Evolutionary conservation across 1,140 invertebrate genomes (phyloP), one percentile per base, ranked within the genome.

Genomic region (Tribolium castaneum): DNA sequence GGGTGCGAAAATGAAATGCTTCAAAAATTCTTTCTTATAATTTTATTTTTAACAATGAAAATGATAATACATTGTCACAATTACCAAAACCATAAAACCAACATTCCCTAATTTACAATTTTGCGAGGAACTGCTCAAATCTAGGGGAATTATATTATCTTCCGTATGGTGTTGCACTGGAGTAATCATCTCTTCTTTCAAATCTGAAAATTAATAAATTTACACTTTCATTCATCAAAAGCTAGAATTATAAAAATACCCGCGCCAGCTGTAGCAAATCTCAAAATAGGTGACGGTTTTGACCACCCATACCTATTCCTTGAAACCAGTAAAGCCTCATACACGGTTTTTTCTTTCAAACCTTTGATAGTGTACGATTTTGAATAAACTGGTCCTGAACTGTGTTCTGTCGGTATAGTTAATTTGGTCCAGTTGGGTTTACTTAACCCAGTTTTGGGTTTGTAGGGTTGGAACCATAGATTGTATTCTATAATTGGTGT

Each of bases 251-350:
- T 50, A 71, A 77, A 86, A 85, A 85, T 87, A 93, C 91, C 87
- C 82, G 89, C 88, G 54, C 91, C 90, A n/a, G 89, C 87, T 2
- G 92, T 93, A 6, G 91, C 88, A 81, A 94, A 94, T 79, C 89
- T 87, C 49, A 92, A 87, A 22, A 92, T 88, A 12, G 90, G 89
- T 6, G 91, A 93, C 0, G 90, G 89, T 79, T 90, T 89, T 62
- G 92, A 93, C 90, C 90, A 92, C 2, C 93, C 93, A 80, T 90
- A 93, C 77, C 90, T 89, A 86, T 94, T 95, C 86, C 92, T 90
- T 1, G 92, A 92, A 14, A 91, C 88, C 5, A 95, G 88, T 1
- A 91, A 86, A 0, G 91, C 92, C 84, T 95, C 93, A 80, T 94
- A 95, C 3, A 91, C 88, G 0, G 90, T 91, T 35, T 90, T 90